Percentiles rank a stretch among this genome's conserved stretches.
Conservation (phyloP, 2,113 vertebrate genomes). For the Turnix velox region DNA sequence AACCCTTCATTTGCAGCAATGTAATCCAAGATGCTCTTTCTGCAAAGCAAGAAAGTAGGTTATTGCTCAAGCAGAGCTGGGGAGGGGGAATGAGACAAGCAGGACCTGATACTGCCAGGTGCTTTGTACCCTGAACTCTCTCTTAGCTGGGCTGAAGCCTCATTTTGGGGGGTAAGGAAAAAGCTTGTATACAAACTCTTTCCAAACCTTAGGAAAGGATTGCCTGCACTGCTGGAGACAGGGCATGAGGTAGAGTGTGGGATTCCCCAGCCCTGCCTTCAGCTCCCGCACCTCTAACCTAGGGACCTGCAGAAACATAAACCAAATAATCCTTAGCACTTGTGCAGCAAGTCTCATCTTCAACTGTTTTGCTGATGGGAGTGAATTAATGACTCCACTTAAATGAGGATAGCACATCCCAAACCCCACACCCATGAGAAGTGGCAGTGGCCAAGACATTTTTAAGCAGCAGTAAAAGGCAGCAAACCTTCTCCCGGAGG, state of each 20-base stretch:
- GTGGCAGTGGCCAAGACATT: neutral
- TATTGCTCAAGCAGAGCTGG: neutral
- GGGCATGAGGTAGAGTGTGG: neutral
- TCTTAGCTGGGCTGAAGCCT: neutral
- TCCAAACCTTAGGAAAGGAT: neutral
- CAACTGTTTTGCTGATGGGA: neutral
- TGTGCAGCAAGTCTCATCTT: neutral
- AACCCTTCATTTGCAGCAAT: conserved; percentile 10
- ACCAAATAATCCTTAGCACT: neutral
- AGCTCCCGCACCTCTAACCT: neutral
- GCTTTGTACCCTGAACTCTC: neutral
- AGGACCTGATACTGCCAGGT: neutral
- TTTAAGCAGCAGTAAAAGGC: neutral
- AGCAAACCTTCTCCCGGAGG: neutral
- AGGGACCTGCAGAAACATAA: neutral
- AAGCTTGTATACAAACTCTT: neutral
- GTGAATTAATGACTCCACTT: neutral
- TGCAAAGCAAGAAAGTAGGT: neutral
- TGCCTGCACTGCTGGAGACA: accelerated
- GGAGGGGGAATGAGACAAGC: neutral
- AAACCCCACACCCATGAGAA: accelerated
- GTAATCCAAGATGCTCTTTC: conserved; percentile 26
- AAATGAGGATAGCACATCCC: neutral
- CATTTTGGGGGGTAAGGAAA: neutral
- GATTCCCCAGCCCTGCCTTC: neutral